Conservation (phyloP, 2,113 vertebrate species). For the Poecilia latipinna region DNA sequence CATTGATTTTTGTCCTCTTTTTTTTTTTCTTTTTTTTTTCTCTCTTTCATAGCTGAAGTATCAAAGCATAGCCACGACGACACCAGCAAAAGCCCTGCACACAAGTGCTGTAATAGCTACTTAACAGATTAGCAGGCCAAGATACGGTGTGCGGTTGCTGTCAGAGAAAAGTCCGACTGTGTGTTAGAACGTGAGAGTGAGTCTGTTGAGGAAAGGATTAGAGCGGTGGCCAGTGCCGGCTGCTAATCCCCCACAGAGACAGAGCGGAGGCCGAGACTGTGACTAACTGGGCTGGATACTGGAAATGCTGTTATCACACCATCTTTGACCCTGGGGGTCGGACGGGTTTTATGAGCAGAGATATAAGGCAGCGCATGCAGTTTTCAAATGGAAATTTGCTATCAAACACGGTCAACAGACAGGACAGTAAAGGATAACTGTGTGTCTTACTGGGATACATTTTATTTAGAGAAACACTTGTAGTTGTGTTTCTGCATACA, state of each 20-base stretch:
- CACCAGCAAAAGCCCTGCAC: conserved; percentile 10
- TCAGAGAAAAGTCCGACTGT: conserved; percentile 37
- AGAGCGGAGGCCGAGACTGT: conserved; percentile 59
- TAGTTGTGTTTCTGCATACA: neutral
- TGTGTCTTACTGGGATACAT: neutral
- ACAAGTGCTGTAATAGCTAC: conserved; percentile 43
- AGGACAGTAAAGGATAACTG: neutral
- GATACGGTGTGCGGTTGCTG: conserved; percentile 38
- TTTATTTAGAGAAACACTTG: no score
- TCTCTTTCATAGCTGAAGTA: conserved; percentile 3
- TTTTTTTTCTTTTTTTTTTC: neutral
- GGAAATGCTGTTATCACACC: conserved; percentile 13
- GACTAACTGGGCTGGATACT: conserved; percentile 55
- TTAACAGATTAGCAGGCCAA: conserved; percentile 62
- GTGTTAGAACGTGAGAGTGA: conserved; percentile 40
- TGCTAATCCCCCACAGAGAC: conserved; percentile 68
- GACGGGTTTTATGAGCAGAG: neutral
- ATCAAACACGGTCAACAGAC: neutral
- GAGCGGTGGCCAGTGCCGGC: conserved; percentile 44
- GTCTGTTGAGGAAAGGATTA: conserved; percentile 69
- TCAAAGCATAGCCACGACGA: conserved; percentile 4
- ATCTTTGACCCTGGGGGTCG: conserved; percentile 10
- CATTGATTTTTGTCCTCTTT: neutral
- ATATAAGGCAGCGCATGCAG: neutral
- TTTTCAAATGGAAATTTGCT: neutral